phyloP scores from a whole-genome alignment of 1,140 invertebrate genomes.

The Heliconius eleuchia region DNA sequence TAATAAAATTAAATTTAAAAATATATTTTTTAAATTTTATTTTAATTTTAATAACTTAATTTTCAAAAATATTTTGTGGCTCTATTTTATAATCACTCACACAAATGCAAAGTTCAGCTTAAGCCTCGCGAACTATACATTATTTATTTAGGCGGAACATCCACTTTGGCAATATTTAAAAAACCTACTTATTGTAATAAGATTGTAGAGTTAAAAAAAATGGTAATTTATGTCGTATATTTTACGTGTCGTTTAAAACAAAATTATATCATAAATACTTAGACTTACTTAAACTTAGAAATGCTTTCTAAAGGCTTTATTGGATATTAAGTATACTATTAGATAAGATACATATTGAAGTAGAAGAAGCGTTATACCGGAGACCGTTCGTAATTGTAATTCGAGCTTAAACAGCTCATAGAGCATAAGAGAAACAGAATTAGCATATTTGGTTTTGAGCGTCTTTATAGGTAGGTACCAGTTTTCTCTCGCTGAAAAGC shows the following conservation, averaged over 20 bases:
- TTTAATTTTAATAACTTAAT: no score
- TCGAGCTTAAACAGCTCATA: background rate
- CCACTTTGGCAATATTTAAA: no score
- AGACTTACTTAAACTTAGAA: background rate
- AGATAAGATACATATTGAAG: background rate
- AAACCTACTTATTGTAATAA: background rate
- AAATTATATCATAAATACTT: background rate
- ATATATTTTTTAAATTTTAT: no score
- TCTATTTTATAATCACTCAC: no score
- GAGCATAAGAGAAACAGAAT: conserved; percentile 6
- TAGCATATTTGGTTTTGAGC: conserved; percentile 5
- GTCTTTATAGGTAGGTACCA: background rate
- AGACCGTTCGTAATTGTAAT: background rate
- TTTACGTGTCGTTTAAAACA: background rate
- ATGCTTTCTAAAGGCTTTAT: background rate
- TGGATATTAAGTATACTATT: background rate
- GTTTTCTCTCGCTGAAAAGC: no score
- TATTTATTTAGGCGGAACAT: no score
- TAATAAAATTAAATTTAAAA: no score
- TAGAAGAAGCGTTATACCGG: background rate
- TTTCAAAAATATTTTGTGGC: no score
- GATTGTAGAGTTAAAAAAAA: background rate
- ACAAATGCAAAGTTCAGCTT: no score
- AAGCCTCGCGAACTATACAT: no score
- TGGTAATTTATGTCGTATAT: background rate